A percentile compares a stretch with the other conserved stretches of the same genome.
Evolutionary conservation across 1,140 invertebrate genomes (phyloP).

Genomic region (Arctopsyche grandis): DNA sequence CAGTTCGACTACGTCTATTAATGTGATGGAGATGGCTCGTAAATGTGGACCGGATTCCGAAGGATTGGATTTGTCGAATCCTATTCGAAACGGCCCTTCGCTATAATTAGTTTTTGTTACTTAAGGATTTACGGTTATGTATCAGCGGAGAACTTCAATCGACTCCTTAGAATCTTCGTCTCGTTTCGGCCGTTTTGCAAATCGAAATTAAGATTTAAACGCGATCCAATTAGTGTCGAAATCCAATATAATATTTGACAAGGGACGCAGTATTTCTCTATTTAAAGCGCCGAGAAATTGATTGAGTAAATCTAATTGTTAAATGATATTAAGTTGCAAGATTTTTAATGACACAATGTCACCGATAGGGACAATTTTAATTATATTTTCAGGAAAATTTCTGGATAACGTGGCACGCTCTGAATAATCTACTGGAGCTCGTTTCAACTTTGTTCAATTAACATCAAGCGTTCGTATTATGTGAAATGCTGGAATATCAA

Average conservation of each 20-base stretch:
- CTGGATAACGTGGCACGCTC: too few relatives aligned
- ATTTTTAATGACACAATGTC: too few relatives aligned
- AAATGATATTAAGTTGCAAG: too few relatives aligned
- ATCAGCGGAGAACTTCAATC: background rate
- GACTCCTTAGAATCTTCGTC: background rate
- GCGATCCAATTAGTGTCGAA: constrained; percentile 8
- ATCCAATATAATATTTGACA: background rate
- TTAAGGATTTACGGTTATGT: constrained; percentile 30
- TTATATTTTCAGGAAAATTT: too few relatives aligned
- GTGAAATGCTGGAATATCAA: background rate
- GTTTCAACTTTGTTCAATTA: background rate
- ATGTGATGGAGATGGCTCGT: constrained; percentile 14
- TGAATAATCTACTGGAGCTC: constrained; percentile 1
- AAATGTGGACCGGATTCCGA: background rate
- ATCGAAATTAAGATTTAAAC: background rate
- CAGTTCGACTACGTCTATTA: background rate
- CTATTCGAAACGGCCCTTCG: constrained; percentile 4
- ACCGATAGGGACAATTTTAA: too few relatives aligned
- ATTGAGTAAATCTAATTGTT: too few relatives aligned
- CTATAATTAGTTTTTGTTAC: constrained; percentile 32
- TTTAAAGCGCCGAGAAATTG: too few relatives aligned
- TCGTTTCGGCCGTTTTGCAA: constrained; percentile 1
- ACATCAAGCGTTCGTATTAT: background rate
- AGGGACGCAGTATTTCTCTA: background rate
- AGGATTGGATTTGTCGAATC: constrained; percentile 28